Evolutionary conservation across 2,888 invertebrate species (phyloP), one percentile per base, ranked within the genome.

Genomic region (Lysandra bellargus): DNA sequence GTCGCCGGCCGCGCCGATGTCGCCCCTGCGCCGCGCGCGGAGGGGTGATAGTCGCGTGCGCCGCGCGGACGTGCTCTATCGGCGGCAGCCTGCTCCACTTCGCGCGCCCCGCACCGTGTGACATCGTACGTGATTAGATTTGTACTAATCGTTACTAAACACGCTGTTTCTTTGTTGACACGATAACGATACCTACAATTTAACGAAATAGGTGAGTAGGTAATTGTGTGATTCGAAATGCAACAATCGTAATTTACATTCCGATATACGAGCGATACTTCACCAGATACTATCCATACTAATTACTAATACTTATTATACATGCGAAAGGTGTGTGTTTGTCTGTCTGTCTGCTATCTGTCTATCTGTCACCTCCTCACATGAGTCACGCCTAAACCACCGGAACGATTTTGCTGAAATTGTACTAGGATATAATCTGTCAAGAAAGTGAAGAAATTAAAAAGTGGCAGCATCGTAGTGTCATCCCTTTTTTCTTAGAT

Each of bases 1-100:
- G 87, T 82, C 79, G 78, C n/a, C 75, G 12, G 30, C 14, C 49
- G 30, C 1, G 69, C 81, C 76, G 74, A 76, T 33, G 12, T 80
- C 33, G 9, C 57, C 23, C 7, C n/a, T 75, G 23, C 17, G 3
- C 1, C 75, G 4, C 9, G 23, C 23, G 49, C 23, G n/a, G 9
- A 49, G 49, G 44, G 75, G 5, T 9, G 23, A 75, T 23, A 49
- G 17, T 75, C 75, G 75, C 75, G 49, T 75, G 44, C 75, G 49
- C 12, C 4, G 3, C 1, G 7, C 49, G 75, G 23, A 49, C 75
- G 44, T 75, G 44, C 12, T 12, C 69, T 69, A 69, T 69, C 69
- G 3, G 33, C 14, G 33, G 33, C 69, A 33, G 69, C 4, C 33
- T 69, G 69, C 69, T 69, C 69, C 69, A 69, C 69, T 14, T 69